A percentile compares a stretch with the other conserved stretches of the same genome.
Conservation (phyloP, 2,888 invertebrate genomes). For the Torymus aiolomorphi region DNA sequence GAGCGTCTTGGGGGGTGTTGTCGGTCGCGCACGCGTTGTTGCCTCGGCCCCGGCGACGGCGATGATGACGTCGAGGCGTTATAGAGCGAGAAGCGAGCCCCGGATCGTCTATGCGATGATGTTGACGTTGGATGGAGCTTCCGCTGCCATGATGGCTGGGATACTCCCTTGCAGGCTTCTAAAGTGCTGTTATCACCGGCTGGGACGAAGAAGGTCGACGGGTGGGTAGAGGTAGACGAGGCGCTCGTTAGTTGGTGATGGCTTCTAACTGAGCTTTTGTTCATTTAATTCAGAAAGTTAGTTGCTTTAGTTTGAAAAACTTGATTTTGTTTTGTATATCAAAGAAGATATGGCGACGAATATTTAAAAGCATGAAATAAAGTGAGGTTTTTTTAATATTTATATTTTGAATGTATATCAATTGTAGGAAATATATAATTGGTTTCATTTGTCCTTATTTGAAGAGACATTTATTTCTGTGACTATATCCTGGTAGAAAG, state of each 20-base stretch:
- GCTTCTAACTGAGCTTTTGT: not conserved
- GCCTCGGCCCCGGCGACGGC: conserved; percentile 2
- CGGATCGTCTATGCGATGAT: conserved; percentile 9
- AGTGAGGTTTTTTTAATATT: too few relatives aligned
- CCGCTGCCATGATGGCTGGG: not conserved
- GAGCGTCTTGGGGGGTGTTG: conserved; percentile 14
- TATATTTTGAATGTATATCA: too few relatives aligned
- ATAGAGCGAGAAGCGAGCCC: too few relatives aligned
- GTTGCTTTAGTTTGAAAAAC: too few relatives aligned
- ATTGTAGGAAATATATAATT: too few relatives aligned
- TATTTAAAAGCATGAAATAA: too few relatives aligned
- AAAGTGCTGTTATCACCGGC: conserved; percentile 32
- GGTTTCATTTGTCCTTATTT: too few relatives aligned
- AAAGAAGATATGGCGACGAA: too few relatives aligned
- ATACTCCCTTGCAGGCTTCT: not conserved
- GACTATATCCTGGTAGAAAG: too few relatives aligned
- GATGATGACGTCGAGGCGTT: not conserved
- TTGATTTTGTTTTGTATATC: too few relatives aligned
- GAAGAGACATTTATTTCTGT: too few relatives aligned
- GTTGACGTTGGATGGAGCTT: conserved; percentile 36
- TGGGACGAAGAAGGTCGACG: not conserved
- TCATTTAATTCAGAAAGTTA: too few relatives aligned
- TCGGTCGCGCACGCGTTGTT: not conserved
- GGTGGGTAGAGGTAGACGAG: not conserved
- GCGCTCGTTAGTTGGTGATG: conserved; percentile 23